Conservation (phyloP, 2,888 invertebrate genomes). For the Strigamia transsilvanica region DNA sequence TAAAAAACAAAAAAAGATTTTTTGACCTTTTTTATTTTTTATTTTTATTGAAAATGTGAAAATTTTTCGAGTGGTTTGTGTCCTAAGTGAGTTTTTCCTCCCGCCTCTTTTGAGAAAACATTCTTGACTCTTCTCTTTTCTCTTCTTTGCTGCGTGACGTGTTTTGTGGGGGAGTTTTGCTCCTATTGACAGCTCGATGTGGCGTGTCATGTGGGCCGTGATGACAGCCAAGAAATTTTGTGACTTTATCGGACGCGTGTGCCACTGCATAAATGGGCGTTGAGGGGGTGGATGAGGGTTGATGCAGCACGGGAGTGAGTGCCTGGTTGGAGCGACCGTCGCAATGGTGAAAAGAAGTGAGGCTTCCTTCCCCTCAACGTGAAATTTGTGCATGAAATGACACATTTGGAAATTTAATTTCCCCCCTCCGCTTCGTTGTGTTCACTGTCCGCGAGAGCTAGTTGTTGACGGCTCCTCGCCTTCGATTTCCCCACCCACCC, state of each 20-base stretch:
- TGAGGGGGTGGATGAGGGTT: slow-evolving; percentile 2
- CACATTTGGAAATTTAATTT: slow-evolving; percentile 51
- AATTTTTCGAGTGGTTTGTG: not conserved
- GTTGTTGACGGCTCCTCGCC: not conserved
- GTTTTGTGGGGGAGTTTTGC: slow-evolving; percentile 3
- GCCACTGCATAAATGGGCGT: slow-evolving; percentile 20
- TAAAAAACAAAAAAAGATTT: not conserved
- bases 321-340: not conserved
- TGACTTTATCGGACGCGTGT: slow-evolving; percentile 49
- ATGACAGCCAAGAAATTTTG: slow-evolving; percentile 51
- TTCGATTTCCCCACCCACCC: not conserved
- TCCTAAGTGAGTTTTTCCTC: slow-evolving; percentile 3
- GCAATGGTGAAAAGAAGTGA: not conserved
- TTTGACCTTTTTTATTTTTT: too few species aligned
- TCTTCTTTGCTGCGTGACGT: slow-evolving; percentile 8
- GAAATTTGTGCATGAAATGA: slow-evolving; percentile 50
- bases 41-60: not conserved
- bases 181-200: slow-evolving; percentile 23
- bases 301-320: not conserved
- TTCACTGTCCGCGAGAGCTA: not conserved
- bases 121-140: not conserved
- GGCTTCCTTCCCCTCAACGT: slow-evolving; percentile 25
- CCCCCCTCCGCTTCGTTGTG: slow-evolving; percentile 24
- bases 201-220: slow-evolving; percentile 9
- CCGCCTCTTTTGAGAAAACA: not conserved